These are phyloP conservation scores for Caranx ignobilis DNA, from an alignment of 2,113 vertebrate genomes.

Conservation along the genomic window DNA sequence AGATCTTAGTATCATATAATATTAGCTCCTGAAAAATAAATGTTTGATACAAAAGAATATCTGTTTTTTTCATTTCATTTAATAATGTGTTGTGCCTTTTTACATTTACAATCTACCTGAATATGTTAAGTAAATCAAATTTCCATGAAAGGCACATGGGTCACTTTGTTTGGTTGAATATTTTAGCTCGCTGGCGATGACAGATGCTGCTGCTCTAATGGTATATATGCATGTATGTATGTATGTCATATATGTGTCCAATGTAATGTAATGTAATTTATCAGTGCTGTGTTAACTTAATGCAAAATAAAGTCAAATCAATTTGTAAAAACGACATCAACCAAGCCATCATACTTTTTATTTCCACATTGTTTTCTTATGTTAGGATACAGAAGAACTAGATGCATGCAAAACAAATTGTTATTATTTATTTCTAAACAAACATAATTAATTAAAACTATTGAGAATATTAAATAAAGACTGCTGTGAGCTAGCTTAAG, in stretches of 20 bases:
- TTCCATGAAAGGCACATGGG: neutral
- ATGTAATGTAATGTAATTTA: neutral
- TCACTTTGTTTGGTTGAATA: neutral
- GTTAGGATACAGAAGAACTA: no score
- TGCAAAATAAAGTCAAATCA: neutral
- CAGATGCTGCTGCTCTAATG: neutral
- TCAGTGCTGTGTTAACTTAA: neutral
- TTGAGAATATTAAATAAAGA: neutral
- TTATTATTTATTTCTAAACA: no score
- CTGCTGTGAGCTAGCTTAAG: neutral
- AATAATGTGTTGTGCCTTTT: neutral
- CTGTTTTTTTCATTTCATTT: constrained; percentile 15
- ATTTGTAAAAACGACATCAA: neutral
- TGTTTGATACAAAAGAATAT: accelerated
- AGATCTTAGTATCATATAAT: neutral
- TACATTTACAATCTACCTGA: neutral
- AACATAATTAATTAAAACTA: neutral
- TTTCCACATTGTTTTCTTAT: neutral
- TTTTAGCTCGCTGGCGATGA: neutral
- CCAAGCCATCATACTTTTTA: neutral
- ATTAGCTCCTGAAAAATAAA: constrained; percentile 35
- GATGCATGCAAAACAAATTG: no score
- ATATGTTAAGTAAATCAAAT: neutral
- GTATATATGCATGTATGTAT: neutral
- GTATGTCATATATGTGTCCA: no score